Evolutionary conservation across 2,113 vertebrate genomes (phyloP), one percentile per base, ranked within the genome.

Genomic region (Ellobius talpinus): DNA sequence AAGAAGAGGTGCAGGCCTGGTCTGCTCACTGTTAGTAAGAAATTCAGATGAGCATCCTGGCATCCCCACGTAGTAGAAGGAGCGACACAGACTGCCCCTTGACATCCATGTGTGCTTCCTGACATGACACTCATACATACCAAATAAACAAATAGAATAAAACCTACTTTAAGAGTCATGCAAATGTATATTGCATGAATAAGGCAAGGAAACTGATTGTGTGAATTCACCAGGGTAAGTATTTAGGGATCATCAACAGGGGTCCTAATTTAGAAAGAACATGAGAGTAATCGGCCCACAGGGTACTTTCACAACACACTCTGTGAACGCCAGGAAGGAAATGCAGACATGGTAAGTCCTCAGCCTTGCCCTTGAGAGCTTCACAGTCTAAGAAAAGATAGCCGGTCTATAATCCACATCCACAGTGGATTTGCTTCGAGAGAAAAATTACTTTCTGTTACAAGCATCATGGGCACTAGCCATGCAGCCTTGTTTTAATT

Each of bases 371-470:
- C 87, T 93, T 85, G 87, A 96, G 87, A 19, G 76, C 65, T 68
- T 89, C 92, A 89, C 39, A 81, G 36, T 92, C 94, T 88, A 91
- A 73, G 87, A 76, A 81, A 92, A 91, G 50, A 70, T 31, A 96
- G 58, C 26, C 50, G 26, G 19, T 92, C 66, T 86, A 13, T 87
- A 90, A 91, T 45, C 36, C 47, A 36, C 52, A 72, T 66, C 76
- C n/a, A 90, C 36, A 70, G 52, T 93, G 73, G 79, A 90, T 89
- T 93, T 88, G 36, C 89, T 97, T 96, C 50, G 63, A 89, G 82
- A 87, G 55, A 74, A 94, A 96, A 91, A 93, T 95, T 90, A 93
- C 86, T 93, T 97, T 95, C 90, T 87, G 24, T 77, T 90, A 77
- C 42, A 94, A 76, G 93, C 95, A 76, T 79, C 86, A 72, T 23